Evolutionary conservation across 2,797 vertebrate species (phyloP), one percentile per base, ranked within the genome.

Genomic region (Stomatorhinus walkeri): DNA sequence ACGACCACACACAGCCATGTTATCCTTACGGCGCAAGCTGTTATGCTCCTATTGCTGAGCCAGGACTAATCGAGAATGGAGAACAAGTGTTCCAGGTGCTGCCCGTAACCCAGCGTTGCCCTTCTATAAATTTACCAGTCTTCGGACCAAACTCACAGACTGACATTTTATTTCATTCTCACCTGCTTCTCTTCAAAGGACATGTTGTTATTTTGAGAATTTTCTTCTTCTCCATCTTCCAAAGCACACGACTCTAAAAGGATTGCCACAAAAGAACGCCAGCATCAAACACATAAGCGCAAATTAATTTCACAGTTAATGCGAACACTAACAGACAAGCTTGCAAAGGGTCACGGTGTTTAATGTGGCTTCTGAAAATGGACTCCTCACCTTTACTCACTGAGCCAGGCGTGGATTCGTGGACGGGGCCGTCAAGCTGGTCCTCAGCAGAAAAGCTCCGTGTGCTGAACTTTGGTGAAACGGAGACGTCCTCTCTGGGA

Each of bases 141-240:
- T 43, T 40, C 1, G 36, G 32, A 76, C 5, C 16, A 79, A 43
- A 79, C 36, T n/a, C 72, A 40, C 36, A 10, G 59, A 88, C 19
- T 40, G 72, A 7, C 9, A 32, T 52, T 68, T 54, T 48, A 28
- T 68, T 85, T 85, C 7, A n/a, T 24, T 40, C 93, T 93, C 91
- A 96, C 94, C 87, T 92, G 91, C 64, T 92, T 91, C 87, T 94
- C 94, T 91, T 95, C 92, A 90, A 94, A 92, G 14, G 93, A 94
- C 43, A 92, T 91, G 4, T 92, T 93, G 81, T 92, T 90, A 9
- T 93, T 92, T 87, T 92, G 93, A 54, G 91, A 91, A 51, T 90
- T 92, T 87, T 88, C 93, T 89, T 59, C 81, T 5, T 91, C 90
- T 89, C 92, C 91, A 87, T 91, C 91, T 89, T 93, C 92, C 85